Base-by-base conservation (phyloP, 1,140 invertebrate genomes). In the Lamellibrachia luymesi region DNA sequence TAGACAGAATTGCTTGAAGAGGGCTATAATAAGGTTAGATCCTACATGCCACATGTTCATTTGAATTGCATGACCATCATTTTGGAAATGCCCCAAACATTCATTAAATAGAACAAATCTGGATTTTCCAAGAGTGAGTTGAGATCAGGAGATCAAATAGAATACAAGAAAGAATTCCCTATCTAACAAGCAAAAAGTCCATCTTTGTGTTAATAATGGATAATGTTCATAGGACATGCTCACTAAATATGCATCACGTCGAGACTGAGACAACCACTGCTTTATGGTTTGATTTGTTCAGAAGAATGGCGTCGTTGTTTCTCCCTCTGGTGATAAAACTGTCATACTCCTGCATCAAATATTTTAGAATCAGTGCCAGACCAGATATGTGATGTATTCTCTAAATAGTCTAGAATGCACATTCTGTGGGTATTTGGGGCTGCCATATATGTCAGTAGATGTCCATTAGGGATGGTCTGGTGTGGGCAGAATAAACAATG, bases 301-400 rank as follows among this genome's bases (percentile, higher is more conserved):
- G 64, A 80, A 80, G 1, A 80, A 2, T 22, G 64, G 64, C 64
- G 17, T 80, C 64, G 4, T 4, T 80, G 64, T 10, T 4, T 80
- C 64, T 17, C 64, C 64, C 64, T 22, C 64, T 80, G 64, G 64
- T 80, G 64, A 80, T 80, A 80, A 80, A 80, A 80, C 64, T 80
- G 64, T 80, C 64, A 80, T 22, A 80, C 64, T 80, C 64, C 64
- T 22, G 25, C 64, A 80, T 4, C 64, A 22, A 80, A 80, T 80
- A 80, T 80, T 80, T 80, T 80, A 80, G 64, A 80, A 80, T 80
- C 64, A 80, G 64, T 80, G 64, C 64, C 64, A 80, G 64, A 38
- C 38, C 38, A 38, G 52, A 80, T 80, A 80, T 80, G 64, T 80
- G 64, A 80, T 80, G 64, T 80, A 80, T 80, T 80, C 64, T 80